Base-by-base conservation (phyloP, 2,888 invertebrate genomes). In the Phengaris arion region DNA sequence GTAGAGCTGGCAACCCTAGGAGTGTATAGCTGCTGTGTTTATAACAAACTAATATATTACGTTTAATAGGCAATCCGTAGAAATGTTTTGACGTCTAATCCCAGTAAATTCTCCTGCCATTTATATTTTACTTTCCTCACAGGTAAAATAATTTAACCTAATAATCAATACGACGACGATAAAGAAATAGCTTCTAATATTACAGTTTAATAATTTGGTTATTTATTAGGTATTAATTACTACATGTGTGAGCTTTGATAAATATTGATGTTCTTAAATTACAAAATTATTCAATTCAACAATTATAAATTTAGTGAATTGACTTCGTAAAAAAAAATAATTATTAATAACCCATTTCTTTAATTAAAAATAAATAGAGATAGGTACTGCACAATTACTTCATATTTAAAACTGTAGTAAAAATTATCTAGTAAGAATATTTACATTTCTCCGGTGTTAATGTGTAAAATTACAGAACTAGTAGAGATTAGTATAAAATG, bases 41-140 rank as follows among this genome's bases (percentile, higher is more conserved):
- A 70, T 70, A 35, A 35, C 52, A 72, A 51, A 22, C 52, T 72
- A 51, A 54, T 45, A 52, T 54, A 54, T 13, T 12, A 52, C 10
- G 52, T 72, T 35, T 72, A 72, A 35, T 35, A 2, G 12, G 13
- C 15, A 52, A 52, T 52, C 52, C 13, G 10, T 35, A 51, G 22
- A 72, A 52, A 72, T 54, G 72, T 72, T 35, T 72, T 54, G 12
- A 54, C 52, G 72, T 54, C 10, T 22, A 35, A 35, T 22, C 22
- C 35, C 13, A 12, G 13, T 72, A 70, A 70, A 15, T 72, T 22
- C 64, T 64, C 35, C 2, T 64, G 22, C 59, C 15, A 64, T 64
- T 22, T 64, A 59, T 59, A 35, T 64, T 35, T 35, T 35, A 64
- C 35, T 64, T 64, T 57, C 15, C 64, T 12, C 13, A 64, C 35